Conservation (phyloP, 2,797 vertebrate species). For the Rhincodon typus region DNA sequence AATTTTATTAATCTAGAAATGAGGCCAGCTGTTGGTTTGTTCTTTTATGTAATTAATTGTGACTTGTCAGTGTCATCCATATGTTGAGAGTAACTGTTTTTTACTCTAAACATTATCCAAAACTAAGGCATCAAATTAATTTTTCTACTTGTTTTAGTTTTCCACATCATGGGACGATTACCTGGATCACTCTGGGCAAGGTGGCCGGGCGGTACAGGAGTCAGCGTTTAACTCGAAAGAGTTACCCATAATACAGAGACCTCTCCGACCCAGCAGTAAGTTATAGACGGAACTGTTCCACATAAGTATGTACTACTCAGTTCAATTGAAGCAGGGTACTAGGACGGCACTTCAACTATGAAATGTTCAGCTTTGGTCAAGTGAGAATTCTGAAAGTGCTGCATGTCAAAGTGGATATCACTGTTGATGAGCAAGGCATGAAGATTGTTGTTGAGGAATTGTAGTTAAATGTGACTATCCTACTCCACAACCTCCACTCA, state of each 20-base stretch:
- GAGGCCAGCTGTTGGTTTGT: background rate
- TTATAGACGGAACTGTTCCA: slow-evolving; percentile 36
- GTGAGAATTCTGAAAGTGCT: slow-evolving; percentile 41
- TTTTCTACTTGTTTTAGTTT: slow-evolving; percentile 47
- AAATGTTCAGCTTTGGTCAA: slow-evolving; percentile 28
- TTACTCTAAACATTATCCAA: background rate
- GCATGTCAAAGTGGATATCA: slow-evolving; percentile 39
- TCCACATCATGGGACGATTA: slow-evolving; percentile 76
- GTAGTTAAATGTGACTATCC: background rate
- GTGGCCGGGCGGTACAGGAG: slow-evolving; percentile 64
- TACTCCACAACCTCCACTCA: background rate
- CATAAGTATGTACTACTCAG: background rate
- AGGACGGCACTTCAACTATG: background rate
- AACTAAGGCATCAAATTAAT: background rate
- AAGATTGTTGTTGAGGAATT: background rate
- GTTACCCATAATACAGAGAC: slow-evolving; percentile 58
- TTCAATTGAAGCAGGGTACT: background rate
- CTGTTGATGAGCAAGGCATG: background rate
- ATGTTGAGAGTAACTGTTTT: background rate
- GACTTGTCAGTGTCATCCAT: background rate
- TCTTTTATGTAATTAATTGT: background rate
- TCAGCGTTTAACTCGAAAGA: slow-evolving; percentile 57
- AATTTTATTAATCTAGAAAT: background rate
- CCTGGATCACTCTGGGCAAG: slow-evolving; percentile 73
- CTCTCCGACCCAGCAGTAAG: slow-evolving; percentile 77